Base-by-base conservation (phyloP, 2,888 invertebrate genomes). In the Pomacea canaliculata region DNA sequence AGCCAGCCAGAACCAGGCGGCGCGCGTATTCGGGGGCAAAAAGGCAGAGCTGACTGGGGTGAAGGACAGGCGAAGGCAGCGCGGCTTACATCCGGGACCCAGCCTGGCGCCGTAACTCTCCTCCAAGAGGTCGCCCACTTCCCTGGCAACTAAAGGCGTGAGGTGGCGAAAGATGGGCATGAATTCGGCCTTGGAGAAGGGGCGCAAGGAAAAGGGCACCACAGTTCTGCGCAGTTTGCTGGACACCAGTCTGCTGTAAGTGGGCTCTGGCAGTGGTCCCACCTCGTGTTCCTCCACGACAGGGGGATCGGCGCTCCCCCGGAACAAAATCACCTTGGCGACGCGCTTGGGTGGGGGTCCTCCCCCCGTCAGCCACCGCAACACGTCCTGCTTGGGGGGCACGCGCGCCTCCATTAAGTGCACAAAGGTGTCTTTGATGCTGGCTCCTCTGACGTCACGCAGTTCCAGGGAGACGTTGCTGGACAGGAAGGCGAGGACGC, bases 1-100 rank as follows among this genome's bases (percentile, higher is more conserved):
- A 27, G 84, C 82, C 59, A 88, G 83, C 84, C 86, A 85, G 73
- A 88, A 85, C 88, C 88, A 88, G 0, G 84, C 80, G 66, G 86
- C 85, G n/a, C 88, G 78, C n/a, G 78, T 80, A 7, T 84, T 86
- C 23, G 79, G 76, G 10, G 82, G 81, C 49, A 86, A 80, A 69
- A 84, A 87, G 1, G 83, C 82, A 72, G 86, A 86, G 13, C 86
- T 82, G 18, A 88, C 79, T 5, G 88, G 88, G 0, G 86, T 85
- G 82, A 87, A 84, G 18, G 84, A 82, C 70, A 87, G 84, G 46
- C 80, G 81, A n/a, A 88, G 79, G 72, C 88, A 88, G 23, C 82
- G 80, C 4, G 83, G 76, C 2, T 79, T 81, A 72, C 87, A 87
- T 13, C 83, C 73, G 8, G 80, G 76, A 0, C 82, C 81, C 23